phyloP scores from a whole-genome alignment of 2,888 invertebrate genomes.

The Watsonalla binaria region DNA sequence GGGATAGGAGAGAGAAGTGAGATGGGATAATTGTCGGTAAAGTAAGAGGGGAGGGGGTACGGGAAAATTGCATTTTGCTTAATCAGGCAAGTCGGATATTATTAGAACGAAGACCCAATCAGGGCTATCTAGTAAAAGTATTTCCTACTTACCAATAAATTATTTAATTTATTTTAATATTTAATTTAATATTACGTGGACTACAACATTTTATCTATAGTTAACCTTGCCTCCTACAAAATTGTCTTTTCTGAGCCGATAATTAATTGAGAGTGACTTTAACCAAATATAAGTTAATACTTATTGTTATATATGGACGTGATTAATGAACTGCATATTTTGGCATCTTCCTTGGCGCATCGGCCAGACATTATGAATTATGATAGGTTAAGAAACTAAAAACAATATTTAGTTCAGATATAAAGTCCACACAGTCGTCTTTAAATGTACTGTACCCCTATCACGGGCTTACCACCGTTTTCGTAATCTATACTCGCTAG shows the following conservation, averaged over 20 bases:
- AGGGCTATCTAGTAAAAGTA: constrained; percentile 6
- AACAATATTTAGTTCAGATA: constrained; percentile 1
- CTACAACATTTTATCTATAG: constrained; percentile 40
- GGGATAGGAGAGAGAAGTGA: too few relatives aligned
- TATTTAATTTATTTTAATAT: constrained; percentile 18
- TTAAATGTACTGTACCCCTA: too few relatives aligned
- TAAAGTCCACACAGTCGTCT: too few relatives aligned
- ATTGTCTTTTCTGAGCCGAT: constrained; percentile 75
- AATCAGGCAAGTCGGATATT: neutral
- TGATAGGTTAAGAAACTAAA: constrained; percentile 10
- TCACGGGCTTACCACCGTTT: too few relatives aligned
- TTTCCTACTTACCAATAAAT: neutral
- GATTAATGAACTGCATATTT: constrained; percentile 48
- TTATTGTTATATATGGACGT: constrained; percentile 58
- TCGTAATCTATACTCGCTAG: too few relatives aligned
- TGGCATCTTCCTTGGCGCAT: constrained; percentile 73
- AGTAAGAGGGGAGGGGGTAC: too few relatives aligned
- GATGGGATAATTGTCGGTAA: too few relatives aligned
- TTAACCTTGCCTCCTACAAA: constrained; percentile 38
- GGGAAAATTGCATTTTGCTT: too few relatives aligned
- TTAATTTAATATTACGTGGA: constrained; percentile 33
- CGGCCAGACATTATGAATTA: constrained; percentile 50
- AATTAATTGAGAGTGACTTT: constrained; percentile 37
- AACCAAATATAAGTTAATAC: constrained; percentile 24
- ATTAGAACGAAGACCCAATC: neutral